Conservation (phyloP, 2,113 vertebrate species). For the Elaphurus davidianus region DNA sequence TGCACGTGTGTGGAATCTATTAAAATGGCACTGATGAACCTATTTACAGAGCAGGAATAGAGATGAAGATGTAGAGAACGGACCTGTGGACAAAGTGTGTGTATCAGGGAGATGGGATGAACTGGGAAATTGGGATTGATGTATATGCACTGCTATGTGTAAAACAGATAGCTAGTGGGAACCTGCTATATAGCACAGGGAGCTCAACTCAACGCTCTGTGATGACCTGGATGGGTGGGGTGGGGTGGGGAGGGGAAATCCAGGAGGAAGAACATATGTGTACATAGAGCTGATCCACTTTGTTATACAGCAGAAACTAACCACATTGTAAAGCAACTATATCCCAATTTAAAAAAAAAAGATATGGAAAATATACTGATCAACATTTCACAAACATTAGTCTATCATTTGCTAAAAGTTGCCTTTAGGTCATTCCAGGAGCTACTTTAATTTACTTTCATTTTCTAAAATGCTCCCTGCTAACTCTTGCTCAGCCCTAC, state of each 20-base stretch:
- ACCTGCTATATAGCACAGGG: not conserved
- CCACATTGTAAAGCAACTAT: not conserved
- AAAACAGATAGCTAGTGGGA: not conserved
- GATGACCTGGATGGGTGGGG: not conserved
- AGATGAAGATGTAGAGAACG: accelerated
- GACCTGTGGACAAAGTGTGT: not conserved
- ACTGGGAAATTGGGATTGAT: not conserved
- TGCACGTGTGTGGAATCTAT: not conserved
- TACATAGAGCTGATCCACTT: not conserved
- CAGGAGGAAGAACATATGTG: not conserved
- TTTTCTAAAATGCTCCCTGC: not conserved
- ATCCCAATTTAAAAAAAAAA: not conserved
- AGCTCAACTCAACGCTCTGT: not conserved
- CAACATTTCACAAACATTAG: not conserved
- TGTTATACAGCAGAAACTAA: not conserved
- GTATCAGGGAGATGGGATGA: not conserved
- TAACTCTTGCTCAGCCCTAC: not conserved
- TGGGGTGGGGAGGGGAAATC: not conserved
- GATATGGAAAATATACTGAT: not conserved
- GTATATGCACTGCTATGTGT: not conserved
- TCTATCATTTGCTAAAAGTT: not conserved
- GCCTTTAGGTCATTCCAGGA: not conserved
- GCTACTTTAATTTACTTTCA: not conserved
- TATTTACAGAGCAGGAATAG: not conserved
- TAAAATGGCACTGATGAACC: not conserved